Base-by-base conservation (phyloP, 23 tunicate species). In the Ascidia mentula region DNA sequence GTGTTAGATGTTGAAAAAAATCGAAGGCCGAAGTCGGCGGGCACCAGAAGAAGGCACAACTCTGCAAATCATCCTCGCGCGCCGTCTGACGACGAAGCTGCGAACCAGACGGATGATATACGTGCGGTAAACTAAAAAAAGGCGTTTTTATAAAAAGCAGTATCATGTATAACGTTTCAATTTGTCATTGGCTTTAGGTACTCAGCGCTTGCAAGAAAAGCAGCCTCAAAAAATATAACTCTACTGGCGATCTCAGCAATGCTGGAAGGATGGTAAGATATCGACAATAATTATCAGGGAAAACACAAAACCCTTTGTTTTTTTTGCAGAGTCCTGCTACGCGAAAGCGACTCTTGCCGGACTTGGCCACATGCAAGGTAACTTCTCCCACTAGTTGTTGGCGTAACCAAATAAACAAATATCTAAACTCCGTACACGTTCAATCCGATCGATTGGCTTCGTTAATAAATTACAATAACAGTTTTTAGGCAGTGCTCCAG, bases 211-310 rank as follows among this genome's bases (percentile, higher is more conserved):
- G 65, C 13, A 53, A 53, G 13, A 53, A 53, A 53, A 53, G 65
- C 75, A 36, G 38, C 24, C 18, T 86, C 38, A 79, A 38, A 79
- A 73, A 76, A 72, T 78, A 86, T 72, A 70, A 74, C 26, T 86
- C 90, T n/a, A 86, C 90, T 24, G 90, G 84, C 15, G 90, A 86
- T 46, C 34, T 86, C 18, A 36, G 84, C 20, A 72, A 45, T 8
- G 40, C 46, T 9, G 90, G 61, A 37, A 79, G 77, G 37, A 39
- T 70, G 40, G 90, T 86, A 72, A 79, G 46, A 39, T n/a, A 32
- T n/a, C n/a, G n/a, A n/a, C n/a, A n/a, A n/a, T n/a, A n/a, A 53
- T 5, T 53, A 53, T 53, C 4, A 1, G 65, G 2, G 1, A 28
- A n/a, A n/a, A n/a, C n/a, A n/a, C n/a, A n/a, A n/a, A n/a, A n/a